A percentile compares a stretch with the other conserved stretches of the same genome.
Evolutionary conservation across 2,888 invertebrate species (phyloP).

Genomic region (Nesidiocoris tenuis): DNA sequence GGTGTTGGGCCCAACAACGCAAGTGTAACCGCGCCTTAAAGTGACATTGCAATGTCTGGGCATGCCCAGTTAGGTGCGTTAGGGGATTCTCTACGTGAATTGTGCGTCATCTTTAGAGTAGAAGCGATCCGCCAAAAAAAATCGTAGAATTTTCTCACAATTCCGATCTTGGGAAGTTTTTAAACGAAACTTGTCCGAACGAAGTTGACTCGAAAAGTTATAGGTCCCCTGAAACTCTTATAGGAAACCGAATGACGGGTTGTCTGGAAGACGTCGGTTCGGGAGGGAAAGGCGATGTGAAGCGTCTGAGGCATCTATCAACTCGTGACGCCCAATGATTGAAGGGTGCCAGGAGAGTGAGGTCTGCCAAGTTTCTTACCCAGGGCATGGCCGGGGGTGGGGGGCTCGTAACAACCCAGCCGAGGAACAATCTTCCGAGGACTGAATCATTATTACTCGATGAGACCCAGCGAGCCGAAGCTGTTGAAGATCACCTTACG

Average conservation of each 20-base stretch:
- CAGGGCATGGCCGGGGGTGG: not conserved
- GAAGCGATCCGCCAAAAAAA: too few relatives aligned
- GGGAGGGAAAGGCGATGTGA: conserved; percentile 10
- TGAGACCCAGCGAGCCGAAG: too few relatives aligned
- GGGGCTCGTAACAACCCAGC: not conserved
- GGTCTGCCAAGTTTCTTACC: conserved; percentile 6
- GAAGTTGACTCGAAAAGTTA: conserved; percentile 18
- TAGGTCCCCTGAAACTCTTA: conserved; percentile 11
- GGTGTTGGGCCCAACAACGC: too few relatives aligned
- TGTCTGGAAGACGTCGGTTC: not conserved
- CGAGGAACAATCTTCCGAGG: not conserved
- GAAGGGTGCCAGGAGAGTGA: conserved; percentile 23
- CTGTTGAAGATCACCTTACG: too few relatives aligned
- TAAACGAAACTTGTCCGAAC: not conserved
- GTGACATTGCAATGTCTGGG: too few relatives aligned
- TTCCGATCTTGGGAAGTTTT: too few relatives aligned
- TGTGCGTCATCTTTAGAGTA: too few relatives aligned
- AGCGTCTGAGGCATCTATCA: conserved; percentile 31
- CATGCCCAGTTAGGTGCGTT: too few relatives aligned
- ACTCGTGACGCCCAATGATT: conserved; percentile 11
- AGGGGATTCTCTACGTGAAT: too few relatives aligned
- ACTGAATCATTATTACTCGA: not conserved
- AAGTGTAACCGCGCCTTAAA: too few relatives aligned
- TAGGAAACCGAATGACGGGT: conserved; percentile 8
- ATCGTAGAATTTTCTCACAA: too few relatives aligned